These are phyloP conservation scores for Lepeophtheirus nordmannii DNA, from an alignment of 2,888 invertebrate species.

Conservation along the genomic window DNA sequence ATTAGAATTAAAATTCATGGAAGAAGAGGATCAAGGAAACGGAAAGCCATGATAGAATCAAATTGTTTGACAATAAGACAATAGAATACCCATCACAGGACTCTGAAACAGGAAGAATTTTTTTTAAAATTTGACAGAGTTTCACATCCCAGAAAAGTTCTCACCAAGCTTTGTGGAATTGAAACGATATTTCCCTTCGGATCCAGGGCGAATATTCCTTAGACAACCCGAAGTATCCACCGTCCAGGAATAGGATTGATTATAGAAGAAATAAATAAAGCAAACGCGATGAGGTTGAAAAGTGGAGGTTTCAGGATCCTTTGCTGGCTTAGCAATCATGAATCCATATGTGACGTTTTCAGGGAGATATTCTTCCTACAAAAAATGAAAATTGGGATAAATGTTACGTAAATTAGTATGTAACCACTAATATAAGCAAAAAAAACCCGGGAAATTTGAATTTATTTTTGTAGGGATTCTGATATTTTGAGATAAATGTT, in stretches of 20 bases:
- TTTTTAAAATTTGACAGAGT: no score
- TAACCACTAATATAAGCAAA: no score
- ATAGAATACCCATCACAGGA: not conserved
- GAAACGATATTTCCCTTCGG: slow-evolving; percentile 9
- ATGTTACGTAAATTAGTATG: no score
- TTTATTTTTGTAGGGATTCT: no score
- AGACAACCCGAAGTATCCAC: slow-evolving; percentile 16
- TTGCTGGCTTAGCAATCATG: slow-evolving; percentile 15
- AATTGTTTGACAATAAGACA: not conserved
- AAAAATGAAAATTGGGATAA: not conserved
- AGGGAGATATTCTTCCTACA: not conserved
- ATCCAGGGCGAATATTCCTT: slow-evolving; percentile 9
- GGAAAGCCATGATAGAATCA: not conserved
- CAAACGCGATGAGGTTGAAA: slow-evolving; percentile 15
- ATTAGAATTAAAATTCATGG: not conserved
- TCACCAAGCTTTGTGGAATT: slow-evolving; percentile 21
- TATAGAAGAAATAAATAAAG: slow-evolving; percentile 14
- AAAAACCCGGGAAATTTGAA: no score
- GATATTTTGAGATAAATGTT: no score
- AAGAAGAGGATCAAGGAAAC: not conserved
- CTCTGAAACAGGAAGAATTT: not conserved
- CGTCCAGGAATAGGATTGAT: slow-evolving; percentile 17
- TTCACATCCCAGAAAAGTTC: not conserved
- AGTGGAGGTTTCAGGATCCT: not conserved
- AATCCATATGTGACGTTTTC: slow-evolving; percentile 17